Percentiles rank a stretch among this genome's conserved stretches.
phyloP scores from a whole-genome alignment of 2,113 vertebrate genomes.

The Pelobates fuscus region DNA sequence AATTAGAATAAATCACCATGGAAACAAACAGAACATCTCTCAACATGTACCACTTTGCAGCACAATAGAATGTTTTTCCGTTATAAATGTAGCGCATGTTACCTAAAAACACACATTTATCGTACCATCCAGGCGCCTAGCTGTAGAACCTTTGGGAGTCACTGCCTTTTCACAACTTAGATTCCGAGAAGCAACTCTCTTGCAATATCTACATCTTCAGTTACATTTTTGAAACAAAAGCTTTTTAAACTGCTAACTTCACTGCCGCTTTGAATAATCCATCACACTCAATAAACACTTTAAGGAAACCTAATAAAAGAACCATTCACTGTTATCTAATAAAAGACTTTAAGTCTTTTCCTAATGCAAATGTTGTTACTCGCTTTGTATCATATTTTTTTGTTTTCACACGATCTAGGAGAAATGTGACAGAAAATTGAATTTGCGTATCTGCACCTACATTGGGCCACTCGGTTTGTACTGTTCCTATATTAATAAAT shows the following conservation, averaged over 20 bases:
- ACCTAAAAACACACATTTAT: too few species aligned
- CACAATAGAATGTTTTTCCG: too few species aligned
- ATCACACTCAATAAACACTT: slow-evolving; percentile 59
- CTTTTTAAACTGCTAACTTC: slow-evolving; percentile 66
- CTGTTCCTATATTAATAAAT: slow-evolving; percentile 64
- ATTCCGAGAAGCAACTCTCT: too few species aligned
- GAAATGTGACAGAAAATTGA: slow-evolving; percentile 53
- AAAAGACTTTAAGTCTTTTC: slow-evolving; percentile 57
- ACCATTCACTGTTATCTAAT: slow-evolving; percentile 64
- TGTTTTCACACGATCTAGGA: slow-evolving; percentile 51
- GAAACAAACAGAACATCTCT: too few species aligned
- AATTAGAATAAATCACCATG: too few species aligned
- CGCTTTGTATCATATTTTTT: not conserved
- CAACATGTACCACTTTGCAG: too few species aligned
- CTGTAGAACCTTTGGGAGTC: too few species aligned
- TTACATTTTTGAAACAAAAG: slow-evolving; percentile 55
- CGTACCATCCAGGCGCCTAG: too few species aligned
- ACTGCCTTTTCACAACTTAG: too few species aligned
- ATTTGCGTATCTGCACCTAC: slow-evolving; percentile 54
- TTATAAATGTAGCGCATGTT: too few species aligned
- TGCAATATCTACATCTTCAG: not conserved
- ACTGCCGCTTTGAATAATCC: slow-evolving; percentile 55
- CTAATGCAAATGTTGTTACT: slow-evolving; percentile 45
- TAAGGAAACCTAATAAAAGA: slow-evolving; percentile 55
- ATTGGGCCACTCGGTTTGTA: slow-evolving; percentile 57